Evolutionary conservation across 2,888 invertebrate species (phyloP).

Genomic region (Gastracanthus pulcherrimus): DNA sequence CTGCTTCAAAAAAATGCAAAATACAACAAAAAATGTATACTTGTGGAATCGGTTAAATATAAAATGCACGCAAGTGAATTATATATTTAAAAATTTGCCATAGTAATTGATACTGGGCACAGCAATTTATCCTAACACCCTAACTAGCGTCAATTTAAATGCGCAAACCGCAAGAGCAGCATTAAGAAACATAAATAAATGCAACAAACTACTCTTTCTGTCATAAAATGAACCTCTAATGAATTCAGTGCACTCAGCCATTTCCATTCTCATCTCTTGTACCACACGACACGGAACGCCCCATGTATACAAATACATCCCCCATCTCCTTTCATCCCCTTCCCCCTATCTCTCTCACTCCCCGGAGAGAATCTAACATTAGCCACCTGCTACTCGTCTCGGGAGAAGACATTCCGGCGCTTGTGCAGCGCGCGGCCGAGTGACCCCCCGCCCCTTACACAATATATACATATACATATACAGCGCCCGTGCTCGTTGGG

Average conservation of each 20-base stretch:
- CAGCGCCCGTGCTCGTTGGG: no score
- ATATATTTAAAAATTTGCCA: no score
- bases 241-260: neutral
- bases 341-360: slow-evolving; percentile 5
- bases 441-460: neutral
- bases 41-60: no score
- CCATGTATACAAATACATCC: no score
- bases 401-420: slow-evolving; percentile 22
- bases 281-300: neutral
- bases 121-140: no score
- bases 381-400: slow-evolving; percentile 72
- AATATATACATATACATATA: no score
- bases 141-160: no score
- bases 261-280: neutral
- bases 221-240: neutral
- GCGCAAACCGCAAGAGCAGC: no score
- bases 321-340: slow-evolving; percentile 50
- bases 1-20: no score
- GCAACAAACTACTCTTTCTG: neutral
- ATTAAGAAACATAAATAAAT: neutral
- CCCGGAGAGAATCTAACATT: slow-evolving; percentile 63
- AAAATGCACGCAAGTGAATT: no score
- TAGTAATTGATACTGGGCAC: no score
- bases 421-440: neutral
- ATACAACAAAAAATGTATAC: no score